Percentiles rank a stretch among this genome's conserved stretches.
These are phyloP conservation scores for Sarcophaga variegata DNA, from an alignment of 2,888 invertebrate species.

Conservation along the genomic window DNA sequence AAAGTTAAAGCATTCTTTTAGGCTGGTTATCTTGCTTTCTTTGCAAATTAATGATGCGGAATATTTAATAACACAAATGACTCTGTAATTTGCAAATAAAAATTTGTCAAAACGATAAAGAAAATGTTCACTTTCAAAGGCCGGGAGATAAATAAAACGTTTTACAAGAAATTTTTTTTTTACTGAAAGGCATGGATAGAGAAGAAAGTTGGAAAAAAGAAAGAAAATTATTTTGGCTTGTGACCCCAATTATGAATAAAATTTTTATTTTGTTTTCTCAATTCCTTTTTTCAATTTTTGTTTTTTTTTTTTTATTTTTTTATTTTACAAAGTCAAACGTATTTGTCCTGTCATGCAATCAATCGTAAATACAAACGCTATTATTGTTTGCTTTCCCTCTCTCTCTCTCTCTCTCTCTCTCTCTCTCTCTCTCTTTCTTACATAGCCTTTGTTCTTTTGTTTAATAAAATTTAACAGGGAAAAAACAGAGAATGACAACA, in stretches of 20 bases:
- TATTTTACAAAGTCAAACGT: background rate
- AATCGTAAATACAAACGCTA: background rate
- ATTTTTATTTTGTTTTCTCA: background rate
- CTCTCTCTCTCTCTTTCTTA: background rate
- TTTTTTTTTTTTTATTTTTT: background rate
- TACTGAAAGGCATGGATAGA: background rate
- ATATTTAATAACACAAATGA: background rate
- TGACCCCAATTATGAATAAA: background rate
- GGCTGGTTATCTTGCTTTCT: background rate
- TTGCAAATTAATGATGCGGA: conserved; percentile 12
- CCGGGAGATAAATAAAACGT: background rate
- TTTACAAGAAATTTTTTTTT: background rate
- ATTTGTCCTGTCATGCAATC: background rate
- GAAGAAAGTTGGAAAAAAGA: background rate
- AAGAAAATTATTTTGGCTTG: background rate
- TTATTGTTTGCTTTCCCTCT: background rate
- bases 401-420: background rate
- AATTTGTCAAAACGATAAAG: background rate
- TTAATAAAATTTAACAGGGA: conserved; percentile 6
- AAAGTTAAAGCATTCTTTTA: background rate
- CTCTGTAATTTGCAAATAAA: background rate
- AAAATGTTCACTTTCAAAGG: background rate
- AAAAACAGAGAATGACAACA: too few relatives aligned
- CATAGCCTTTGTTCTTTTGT: conserved; percentile 13
- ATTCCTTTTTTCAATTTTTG: background rate